Percentiles rank a stretch among this genome's conserved stretches.
These are phyloP conservation scores for Cichladusa arquata DNA, from an alignment of 2,113 vertebrate species.

Conservation along the genomic window DNA sequence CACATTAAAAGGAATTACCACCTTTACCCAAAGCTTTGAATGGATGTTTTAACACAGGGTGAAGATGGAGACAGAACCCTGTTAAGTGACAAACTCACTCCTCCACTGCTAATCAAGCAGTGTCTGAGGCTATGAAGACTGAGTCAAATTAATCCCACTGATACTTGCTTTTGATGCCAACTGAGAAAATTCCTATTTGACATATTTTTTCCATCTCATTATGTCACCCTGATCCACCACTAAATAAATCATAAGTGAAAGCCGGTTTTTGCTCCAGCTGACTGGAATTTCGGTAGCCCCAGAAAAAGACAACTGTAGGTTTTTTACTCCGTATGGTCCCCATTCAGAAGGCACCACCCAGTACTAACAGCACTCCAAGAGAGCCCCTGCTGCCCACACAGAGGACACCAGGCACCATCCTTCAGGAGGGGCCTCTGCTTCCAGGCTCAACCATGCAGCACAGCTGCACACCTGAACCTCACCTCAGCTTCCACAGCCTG, in stretches of 20 bases:
- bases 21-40: not conserved
- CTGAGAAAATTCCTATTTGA: not conserved
- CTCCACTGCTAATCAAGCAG: not conserved
- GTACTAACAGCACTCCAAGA: not conserved
- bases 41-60: not conserved
- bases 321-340: rapidly evolving
- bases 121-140: not conserved
- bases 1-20: not conserved
- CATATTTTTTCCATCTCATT: not conserved
- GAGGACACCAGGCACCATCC: not conserved
- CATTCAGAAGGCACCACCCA: not conserved
- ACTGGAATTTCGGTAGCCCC: not conserved
- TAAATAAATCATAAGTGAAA: not conserved
- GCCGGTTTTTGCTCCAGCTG: not conserved
- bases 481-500: not conserved
- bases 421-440: not conserved
- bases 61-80: not conserved
- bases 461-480: not conserved
- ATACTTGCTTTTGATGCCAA: not conserved
- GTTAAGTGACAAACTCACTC: not conserved
- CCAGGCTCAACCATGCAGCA: not conserved
- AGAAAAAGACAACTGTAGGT: not conserved
- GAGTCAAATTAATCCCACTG: not conserved
- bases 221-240: not conserved
- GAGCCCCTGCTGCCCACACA: not conserved